Evolutionary conservation across 1,140 invertebrate genomes (phyloP), one percentile per base, ranked within the genome.

Genomic region (Zaprionus camerounensis): DNA sequence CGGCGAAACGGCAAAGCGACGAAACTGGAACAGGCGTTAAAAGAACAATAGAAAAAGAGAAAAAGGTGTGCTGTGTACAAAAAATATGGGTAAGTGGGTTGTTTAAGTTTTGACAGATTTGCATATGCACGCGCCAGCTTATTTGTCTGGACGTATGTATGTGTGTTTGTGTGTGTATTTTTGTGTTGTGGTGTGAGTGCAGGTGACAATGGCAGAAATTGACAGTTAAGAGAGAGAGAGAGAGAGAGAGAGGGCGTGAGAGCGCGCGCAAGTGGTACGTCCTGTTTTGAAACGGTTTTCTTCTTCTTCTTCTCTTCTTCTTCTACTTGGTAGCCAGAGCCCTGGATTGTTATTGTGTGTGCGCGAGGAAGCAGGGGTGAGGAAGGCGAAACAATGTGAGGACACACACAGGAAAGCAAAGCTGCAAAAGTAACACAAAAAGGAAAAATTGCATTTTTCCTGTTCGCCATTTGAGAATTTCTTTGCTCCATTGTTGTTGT

Each of bases 381-480:
- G 41, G 34, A 49, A 24, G 58, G 49, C 31, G 78, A 83, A 68
- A 81, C 82, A 84, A 81, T 84, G 83, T 79, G 71, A 75, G 76
- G 55, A 73, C 66, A 76, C 68, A 46, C 24, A 62, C 59, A 46
- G 59, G 59, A 62, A 62, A 28, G 36, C 22, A 53, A 53, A 53
- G 49, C 49, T 56, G 24, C 34, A 66, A 66, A 56, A 44, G 58
- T 63, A 51, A 86, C 63, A 79, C 51, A 79, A 87, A 82, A 87
- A 71, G 74, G 46, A 51, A 83, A 88, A 87, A 87, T 88, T 87
- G 85, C 85, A 87, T 88, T 87, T 87, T 84, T 84, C 80, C 75
- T 79, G 71, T 78, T 66, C 57, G 59, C 73, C 57, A 38, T 78
- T 76, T 62, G 75, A 70, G 71, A 79, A 65, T 66, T 74, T 71